phyloP scores from a whole-genome alignment of 2,888 invertebrate genomes.

The Chaetogeoica ovagalla region DNA sequence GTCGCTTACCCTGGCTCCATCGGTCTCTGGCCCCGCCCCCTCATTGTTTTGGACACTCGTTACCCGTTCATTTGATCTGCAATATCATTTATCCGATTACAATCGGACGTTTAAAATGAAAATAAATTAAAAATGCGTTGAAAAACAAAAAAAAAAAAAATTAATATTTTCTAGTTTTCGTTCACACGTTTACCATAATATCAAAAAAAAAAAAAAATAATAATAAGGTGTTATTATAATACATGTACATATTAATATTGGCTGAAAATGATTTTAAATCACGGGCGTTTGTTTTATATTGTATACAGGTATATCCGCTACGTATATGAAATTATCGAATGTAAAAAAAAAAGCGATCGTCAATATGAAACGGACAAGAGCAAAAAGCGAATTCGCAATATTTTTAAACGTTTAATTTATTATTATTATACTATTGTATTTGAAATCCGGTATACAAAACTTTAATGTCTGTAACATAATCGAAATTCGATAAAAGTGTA shows the following conservation, averaged over 20 bases:
- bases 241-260: too few relatives aligned
- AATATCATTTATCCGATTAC: slow-evolving; percentile 54
- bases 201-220: too few relatives aligned
- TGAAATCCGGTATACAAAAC: neutral
- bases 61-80: slow-evolving; percentile 72
- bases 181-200: too few relatives aligned
- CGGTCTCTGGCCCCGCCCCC: slow-evolving; percentile 84
- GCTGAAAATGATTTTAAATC: too few relatives aligned
- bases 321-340: too few relatives aligned
- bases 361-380: too few relatives aligned
- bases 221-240: too few relatives aligned
- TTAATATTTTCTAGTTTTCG: too few relatives aligned
- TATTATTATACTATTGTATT: neutral
- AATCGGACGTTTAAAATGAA: neutral
- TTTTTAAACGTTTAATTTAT: neutral
- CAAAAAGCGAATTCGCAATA: neutral
- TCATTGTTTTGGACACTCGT: slow-evolving; percentile 69
- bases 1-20: slow-evolving; percentile 84
- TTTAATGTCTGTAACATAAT: neutral
- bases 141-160: too few relatives aligned
- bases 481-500: neutral
- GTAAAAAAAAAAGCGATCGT: too few relatives aligned
- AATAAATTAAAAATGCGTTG: neutral
- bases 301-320: too few relatives aligned
- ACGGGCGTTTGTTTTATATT: too few relatives aligned